These are phyloP conservation scores for Protonibea diacanthus DNA, from an alignment of 2,797 vertebrate genomes.

Conservation along the genomic window DNA sequence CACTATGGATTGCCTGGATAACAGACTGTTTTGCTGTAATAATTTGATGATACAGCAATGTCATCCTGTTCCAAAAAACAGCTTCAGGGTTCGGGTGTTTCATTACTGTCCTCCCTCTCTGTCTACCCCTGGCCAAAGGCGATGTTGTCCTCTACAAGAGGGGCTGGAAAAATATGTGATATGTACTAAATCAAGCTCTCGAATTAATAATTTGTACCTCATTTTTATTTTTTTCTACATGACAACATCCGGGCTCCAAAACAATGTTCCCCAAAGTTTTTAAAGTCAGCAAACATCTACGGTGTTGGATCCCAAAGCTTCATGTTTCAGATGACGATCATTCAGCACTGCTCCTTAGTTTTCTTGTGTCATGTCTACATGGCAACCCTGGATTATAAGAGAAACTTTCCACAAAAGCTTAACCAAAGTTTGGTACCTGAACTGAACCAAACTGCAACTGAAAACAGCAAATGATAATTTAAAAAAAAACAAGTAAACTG, in stretches of 20 bases:
- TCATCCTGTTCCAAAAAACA: background rate
- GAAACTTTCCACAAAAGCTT: too few species aligned
- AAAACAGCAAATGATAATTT: too few species aligned
- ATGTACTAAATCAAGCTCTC: background rate
- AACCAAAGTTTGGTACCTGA: too few species aligned
- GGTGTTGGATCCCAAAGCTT: background rate
- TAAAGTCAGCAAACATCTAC: background rate
- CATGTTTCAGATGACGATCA: background rate
- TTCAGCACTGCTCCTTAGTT: background rate
- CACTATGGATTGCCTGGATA: background rate
- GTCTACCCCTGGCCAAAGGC: background rate
- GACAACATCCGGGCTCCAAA: background rate
- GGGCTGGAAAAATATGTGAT: background rate
- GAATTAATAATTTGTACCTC: background rate
- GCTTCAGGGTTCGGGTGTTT: background rate
- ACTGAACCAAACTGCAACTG: too few species aligned
- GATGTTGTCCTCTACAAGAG: background rate
- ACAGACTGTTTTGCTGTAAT: background rate
- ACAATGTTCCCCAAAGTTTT: background rate
- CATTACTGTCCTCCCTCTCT: background rate
- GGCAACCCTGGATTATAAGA: too few species aligned
- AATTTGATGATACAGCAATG: background rate
- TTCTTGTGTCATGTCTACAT: too few species aligned
- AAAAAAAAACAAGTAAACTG: too few species aligned
- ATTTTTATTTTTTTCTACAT: background rate